These are phyloP conservation scores for Gambusia holbrooki DNA, from an alignment of 2,113 vertebrate species.

Conservation along the genomic window DNA sequence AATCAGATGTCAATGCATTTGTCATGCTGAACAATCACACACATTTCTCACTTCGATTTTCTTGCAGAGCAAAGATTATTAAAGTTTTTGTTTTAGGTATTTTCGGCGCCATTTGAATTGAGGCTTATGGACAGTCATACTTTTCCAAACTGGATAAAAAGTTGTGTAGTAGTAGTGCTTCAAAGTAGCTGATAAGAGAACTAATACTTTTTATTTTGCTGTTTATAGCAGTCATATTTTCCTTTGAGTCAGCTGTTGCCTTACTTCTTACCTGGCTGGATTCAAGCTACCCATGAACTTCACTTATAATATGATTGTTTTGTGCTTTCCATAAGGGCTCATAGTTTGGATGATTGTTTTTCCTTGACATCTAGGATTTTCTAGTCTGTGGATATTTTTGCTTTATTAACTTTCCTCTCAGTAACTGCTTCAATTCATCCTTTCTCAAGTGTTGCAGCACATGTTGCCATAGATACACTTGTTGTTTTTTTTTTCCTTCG, in stretches of 20 bases:
- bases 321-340: no score
- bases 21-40: no score
- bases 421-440: neutral
- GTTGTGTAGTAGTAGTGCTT: neutral
- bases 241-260: neutral
- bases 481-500: neutral
- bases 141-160: neutral
- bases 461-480: neutral
- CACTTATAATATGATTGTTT: neutral
- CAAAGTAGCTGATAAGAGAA: neutral
- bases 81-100: no score
- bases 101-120: neutral
- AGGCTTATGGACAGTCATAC: neutral
- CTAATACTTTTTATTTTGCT: neutral
- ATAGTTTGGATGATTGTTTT: neutral
- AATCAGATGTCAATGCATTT: neutral
- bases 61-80: neutral
- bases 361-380: no score
- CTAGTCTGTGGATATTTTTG: no score
- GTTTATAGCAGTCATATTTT: neutral
- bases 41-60: no score
- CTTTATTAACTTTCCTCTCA: no score
- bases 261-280: neutral
- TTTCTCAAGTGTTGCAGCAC: neutral
- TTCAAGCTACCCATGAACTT: neutral